A percentile compares a stretch with the other conserved stretches of the same genome.
Evolutionary conservation across 1,140 invertebrate genomes (phyloP).

Genomic region (Tetranychus urticae): DNA sequence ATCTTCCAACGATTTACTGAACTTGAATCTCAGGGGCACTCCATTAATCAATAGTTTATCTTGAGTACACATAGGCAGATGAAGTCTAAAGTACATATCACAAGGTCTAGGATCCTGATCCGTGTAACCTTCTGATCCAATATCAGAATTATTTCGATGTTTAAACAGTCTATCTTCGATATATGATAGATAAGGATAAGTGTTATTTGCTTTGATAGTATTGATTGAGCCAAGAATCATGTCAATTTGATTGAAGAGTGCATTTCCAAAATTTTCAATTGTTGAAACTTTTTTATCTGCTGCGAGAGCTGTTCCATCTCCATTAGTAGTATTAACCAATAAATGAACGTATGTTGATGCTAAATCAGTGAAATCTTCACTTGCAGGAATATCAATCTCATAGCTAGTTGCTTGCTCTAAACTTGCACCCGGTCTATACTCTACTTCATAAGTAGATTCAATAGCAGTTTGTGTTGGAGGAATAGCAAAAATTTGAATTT

Average conservation of each 20-base stretch:
- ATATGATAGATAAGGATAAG: not conserved
- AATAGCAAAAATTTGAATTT: not conserved
- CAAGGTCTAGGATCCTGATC: no score
- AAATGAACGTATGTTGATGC: no score
- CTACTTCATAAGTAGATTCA: not conserved
- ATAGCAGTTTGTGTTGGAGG: not conserved
- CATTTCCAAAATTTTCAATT: not conserved
- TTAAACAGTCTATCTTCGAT: not conserved
- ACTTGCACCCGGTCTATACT: not conserved
- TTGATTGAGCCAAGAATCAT: not conserved
- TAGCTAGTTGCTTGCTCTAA: no score
- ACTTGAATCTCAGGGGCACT: not conserved
- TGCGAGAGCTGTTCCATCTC: no score
- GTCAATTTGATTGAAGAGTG: not conserved
- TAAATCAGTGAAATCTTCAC: no score
- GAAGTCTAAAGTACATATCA: not conserved
- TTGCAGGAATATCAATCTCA: no score
- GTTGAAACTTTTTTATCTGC: not conserved
- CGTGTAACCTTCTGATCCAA: not conserved
- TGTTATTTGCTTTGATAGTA: not conserved
- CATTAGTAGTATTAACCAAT: no score
- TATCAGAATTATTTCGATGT: not conserved
- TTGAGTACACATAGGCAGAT: not conserved
- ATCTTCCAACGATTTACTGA: not conserved
- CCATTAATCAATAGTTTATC: not conserved